Percentiles rank a stretch among this genome's conserved stretches.
Conservation (phyloP, 2,888 invertebrate species). For the Protodeltote pygarga region DNA sequence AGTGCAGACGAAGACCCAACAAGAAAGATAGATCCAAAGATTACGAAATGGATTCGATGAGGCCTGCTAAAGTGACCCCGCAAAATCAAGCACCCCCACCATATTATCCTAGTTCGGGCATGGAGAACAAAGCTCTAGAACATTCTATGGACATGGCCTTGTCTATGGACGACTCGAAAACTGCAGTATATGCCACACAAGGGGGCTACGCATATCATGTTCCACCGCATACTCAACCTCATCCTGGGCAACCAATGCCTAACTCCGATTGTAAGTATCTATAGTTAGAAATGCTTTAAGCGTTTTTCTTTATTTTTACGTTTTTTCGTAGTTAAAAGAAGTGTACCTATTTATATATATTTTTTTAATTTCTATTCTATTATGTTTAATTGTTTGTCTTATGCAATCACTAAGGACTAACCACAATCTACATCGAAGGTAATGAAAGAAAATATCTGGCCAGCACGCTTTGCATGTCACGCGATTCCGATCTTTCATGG, state of each 20-base stretch:
- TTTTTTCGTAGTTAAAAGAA: constrained; percentile 9
- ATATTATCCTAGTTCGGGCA: constrained; percentile 93
- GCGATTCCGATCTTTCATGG: not conserved
- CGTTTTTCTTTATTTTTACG: not conserved
- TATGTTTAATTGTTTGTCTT: constrained; percentile 57
- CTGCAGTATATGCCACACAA: constrained; percentile 93
- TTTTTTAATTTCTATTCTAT: constrained; percentile 45
- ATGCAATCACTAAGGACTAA: constrained; percentile 67
- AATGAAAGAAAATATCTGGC: constrained; percentile 35
- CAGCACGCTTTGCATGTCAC: constrained; percentile 43
- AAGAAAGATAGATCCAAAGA: constrained; percentile 95
- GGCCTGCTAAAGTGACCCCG: constrained; percentile 94
- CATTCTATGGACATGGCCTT: constrained; percentile 95
- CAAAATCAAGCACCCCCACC: constrained; percentile 96
- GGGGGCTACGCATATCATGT: constrained; percentile 95
- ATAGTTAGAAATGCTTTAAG: not conserved
- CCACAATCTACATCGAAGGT: constrained; percentile 66
- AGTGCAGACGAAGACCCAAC: constrained; percentile 93
- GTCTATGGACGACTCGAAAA: constrained; percentile 95
- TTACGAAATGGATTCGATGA: constrained; percentile 96
- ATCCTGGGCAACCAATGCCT: constrained; percentile 89
- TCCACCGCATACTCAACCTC: constrained; percentile 89
- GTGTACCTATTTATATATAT: constrained; percentile 28
- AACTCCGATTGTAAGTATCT: constrained; percentile 92
- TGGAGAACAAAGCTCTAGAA: constrained; percentile 97